phyloP scores from a whole-genome alignment of 2,888 invertebrate genomes.

The Scaptomyza parva region DNA sequence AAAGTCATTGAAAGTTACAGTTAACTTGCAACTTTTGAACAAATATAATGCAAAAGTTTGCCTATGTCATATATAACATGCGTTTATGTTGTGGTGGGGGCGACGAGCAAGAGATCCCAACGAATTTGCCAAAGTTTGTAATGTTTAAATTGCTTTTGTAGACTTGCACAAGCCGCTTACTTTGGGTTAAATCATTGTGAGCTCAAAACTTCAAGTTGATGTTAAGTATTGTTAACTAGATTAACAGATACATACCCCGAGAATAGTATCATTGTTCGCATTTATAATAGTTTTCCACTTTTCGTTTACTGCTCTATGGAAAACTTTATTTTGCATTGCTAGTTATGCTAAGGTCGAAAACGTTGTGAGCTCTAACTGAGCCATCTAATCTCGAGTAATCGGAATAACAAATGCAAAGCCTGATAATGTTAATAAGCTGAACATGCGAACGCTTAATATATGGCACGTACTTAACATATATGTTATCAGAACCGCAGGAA shows the following conservation, averaged over 20 bases:
- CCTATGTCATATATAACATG: slow-evolving; percentile 51
- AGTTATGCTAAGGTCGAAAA: slow-evolving; percentile 1
- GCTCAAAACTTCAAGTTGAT: slow-evolving; percentile 25
- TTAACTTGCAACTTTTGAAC: slow-evolving; percentile 58
- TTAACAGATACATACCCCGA: not conserved
- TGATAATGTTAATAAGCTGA: slow-evolving; percentile 68
- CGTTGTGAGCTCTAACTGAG: slow-evolving; percentile 49
- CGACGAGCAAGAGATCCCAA: slow-evolving; percentile 25
- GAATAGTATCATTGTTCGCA: slow-evolving; percentile 1
- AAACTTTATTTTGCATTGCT: not conserved
- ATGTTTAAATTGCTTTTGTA: slow-evolving; percentile 38
- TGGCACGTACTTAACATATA: slow-evolving; percentile 66
- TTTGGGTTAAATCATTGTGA: slow-evolving; percentile 41
- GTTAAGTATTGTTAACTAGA: slow-evolving; percentile 22
- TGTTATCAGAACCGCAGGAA: slow-evolving; percentile 51
- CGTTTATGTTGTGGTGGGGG: slow-evolving; percentile 31
- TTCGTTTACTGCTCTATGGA: not conserved
- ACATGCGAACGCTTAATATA: slow-evolving; percentile 57
- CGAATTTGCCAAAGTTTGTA: slow-evolving; percentile 43
- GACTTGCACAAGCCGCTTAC: slow-evolving; percentile 34
- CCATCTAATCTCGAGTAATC: slow-evolving; percentile 66
- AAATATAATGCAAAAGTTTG: slow-evolving; percentile 63
- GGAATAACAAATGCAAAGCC: slow-evolving; percentile 50
- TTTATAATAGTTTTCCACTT: slow-evolving; percentile 1
- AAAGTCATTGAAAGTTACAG: slow-evolving; percentile 70